Base-by-base conservation (phyloP, 2,797 vertebrate genomes). In the Borostomias antarcticus region DNA sequence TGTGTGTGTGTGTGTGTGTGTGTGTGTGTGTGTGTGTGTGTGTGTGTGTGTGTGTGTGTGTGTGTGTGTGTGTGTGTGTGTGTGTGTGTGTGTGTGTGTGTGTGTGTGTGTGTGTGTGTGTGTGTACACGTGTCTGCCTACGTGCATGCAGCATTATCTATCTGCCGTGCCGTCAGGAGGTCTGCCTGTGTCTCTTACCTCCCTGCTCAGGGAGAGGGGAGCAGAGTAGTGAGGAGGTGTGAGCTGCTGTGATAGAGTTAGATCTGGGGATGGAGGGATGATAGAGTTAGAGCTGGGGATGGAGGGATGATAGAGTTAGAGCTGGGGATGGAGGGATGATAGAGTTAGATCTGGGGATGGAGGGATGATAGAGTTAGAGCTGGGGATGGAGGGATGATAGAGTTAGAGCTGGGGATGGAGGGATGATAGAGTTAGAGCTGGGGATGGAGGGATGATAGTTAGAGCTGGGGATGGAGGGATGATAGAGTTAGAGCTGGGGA, bases 81-180 rank as follows among this genome's bases (percentile, higher is more conserved):
- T 29, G 28, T 29, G 29, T 33, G 54, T 30, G 51, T 33, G 2
- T 56, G 8, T 45, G 43, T 29, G 65, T 3, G 19, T 35, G 29
- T 21, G 48, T 23, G n/a, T 51, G 30, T 50, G 32, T 59, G 37
- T 11, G 11, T 30, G n/a, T 47, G n/a, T 48, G 50, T 40, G 28
- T 64, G 59, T 59, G 45, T 21, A 3, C 40, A 19, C 37, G 58
- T 53, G 43, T 63, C 59, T 70, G 47, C 58, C 57, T 43, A 17
- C 19, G 3, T 30, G 47, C 35, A 21, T 13, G 26, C 43, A 61
- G 47, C 53, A 53, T 66, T 57, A 58, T 68, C 60, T 64, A 25
- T 53, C 66, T 35, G 35, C 23, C n/a, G 62, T 35, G 35, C 23
- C n/a, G 62, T 64, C 72, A 56, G 19, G 58, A 64, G 40, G 50